These are phyloP conservation scores for Paraplagusia blochii DNA, from an alignment of 2,113 vertebrate genomes.

Conservation along the genomic window DNA sequence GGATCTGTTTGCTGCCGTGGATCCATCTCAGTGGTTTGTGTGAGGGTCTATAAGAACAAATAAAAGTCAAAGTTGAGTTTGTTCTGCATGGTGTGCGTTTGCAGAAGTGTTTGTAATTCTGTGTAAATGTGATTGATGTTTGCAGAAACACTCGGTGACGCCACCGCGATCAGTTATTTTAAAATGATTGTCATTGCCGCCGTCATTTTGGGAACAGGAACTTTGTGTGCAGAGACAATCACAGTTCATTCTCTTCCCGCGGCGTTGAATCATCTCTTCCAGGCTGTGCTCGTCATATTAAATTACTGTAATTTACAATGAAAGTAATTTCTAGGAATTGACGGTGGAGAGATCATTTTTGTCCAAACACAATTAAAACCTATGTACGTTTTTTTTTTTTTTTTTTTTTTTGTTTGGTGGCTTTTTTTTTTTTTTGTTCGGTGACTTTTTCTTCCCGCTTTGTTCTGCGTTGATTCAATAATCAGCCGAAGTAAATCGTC, in stretches of 20 bases:
- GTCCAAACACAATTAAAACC: constrained; percentile 70
- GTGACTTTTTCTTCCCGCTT: background rate
- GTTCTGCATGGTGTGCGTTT: constrained; percentile 50
- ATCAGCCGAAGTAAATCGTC: constrained; percentile 72
- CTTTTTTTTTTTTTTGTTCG: constrained; percentile 35
- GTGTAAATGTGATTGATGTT: constrained; percentile 68
- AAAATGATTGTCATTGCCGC: constrained; percentile 64
- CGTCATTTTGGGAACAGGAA: constrained; percentile 43
- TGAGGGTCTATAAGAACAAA: no score
- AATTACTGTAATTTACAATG: constrained; percentile 63
- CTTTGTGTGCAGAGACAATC: constrained; percentile 32
- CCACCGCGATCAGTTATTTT: constrained; percentile 65
- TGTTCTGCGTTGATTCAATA: constrained; percentile 57
- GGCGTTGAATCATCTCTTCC: constrained; percentile 30
- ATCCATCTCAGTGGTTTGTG: constrained; percentile 42
- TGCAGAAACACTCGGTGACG: constrained; percentile 57
- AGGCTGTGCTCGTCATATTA: constrained; percentile 61
- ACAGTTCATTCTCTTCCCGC: constrained; percentile 22
- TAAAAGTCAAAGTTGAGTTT: no score
- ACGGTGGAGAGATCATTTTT: constrained; percentile 60
- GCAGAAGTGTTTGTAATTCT: constrained; percentile 59
- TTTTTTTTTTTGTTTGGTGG: constrained; percentile 22
- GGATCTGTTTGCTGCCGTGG: constrained; percentile 39
- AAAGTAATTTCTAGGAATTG: constrained; percentile 71
- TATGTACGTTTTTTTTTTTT: constrained; percentile 39